Conservation (phyloP, 2,797 vertebrate species). For the Antrozous pallidus region DNA sequence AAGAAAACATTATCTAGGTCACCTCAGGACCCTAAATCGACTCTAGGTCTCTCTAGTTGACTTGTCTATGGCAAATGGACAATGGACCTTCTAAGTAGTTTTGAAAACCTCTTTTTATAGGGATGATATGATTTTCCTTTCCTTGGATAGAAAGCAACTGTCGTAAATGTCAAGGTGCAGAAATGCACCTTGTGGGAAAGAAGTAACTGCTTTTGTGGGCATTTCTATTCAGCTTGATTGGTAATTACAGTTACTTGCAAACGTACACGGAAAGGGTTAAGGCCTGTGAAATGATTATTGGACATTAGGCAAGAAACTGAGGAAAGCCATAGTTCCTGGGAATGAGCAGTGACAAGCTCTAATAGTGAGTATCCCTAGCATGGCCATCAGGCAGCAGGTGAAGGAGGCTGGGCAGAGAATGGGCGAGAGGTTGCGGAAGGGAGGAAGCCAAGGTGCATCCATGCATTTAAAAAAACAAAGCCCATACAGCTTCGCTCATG, state of each 20-base stretch:
- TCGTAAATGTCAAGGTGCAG: neutral
- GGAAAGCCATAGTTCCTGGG: constrained; percentile 19
- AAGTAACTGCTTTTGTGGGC: neutral
- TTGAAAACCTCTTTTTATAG: neutral
- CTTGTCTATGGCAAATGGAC: neutral
- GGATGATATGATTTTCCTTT: neutral
- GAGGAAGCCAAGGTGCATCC: neutral
- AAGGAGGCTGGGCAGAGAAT: neutral
- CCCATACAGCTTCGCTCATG: neutral
- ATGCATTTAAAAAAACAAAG: neutral
- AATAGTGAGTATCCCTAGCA: neutral
- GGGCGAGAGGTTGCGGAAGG: neutral
- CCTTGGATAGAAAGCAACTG: constrained; percentile 5
- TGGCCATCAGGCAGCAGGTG: neutral
- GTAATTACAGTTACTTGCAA: constrained; percentile 3
- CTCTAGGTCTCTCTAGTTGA: neutral
- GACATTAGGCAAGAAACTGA: constrained; percentile 49
- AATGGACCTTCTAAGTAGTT: neutral
- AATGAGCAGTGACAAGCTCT: neutral
- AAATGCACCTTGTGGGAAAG: neutral
- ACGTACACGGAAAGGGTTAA: constrained; percentile 25
- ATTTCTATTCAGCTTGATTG: neutral
- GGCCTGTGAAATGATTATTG: constrained; percentile 34
- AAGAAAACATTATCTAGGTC: neutral
- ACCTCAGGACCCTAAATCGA: neutral